Evolutionary conservation across 2,797 vertebrate species (phyloP), one percentile per base, ranked within the genome.

Genomic region (Anabas testudineus): DNA sequence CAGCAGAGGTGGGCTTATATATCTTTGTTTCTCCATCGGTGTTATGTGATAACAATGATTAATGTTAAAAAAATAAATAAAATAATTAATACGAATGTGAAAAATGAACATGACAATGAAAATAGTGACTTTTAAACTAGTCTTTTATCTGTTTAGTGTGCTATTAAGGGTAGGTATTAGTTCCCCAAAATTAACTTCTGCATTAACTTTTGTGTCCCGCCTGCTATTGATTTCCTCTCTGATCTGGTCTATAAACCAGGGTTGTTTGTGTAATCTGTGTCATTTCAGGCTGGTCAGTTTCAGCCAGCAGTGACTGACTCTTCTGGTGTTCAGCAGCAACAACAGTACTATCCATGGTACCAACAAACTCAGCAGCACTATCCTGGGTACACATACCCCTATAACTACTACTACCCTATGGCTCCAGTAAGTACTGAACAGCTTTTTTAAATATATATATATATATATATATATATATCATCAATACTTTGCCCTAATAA

Each of bases 371-470:
- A 92, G 67, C 93, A 95, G 73, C 94, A 95, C 57, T 97, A 97
- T 87, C 93, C 92, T 82, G 94, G 90, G 71, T 97, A 97, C 22
- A 49, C 93, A 10, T 98, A 97, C 46, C 93, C 95, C 0, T 97
- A 97, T 76, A 93, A 93, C 78, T 96, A 96, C 79, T 97, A 96
- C 80, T 96, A 96, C 61, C 85, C 69, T 15, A 87, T 95, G 91
- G 57, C 61, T 57, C 86, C 90, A 54, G 93, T 93, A 83, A 91
- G 92, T 91, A 58, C 43, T 59, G 1, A 63, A 36, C n/a, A n/a
- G n/a, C n/a, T n/a, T n/a, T n/a, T n/a, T n/a, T 28, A 2, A 28
- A 28, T 28, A 3, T 28, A 28, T 28, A 28, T 28, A 28, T 28
- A 3, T 4, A 4, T 6, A 6, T 28, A 28, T 67, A n/a, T n/a